A percentile compares a stretch with the other conserved stretches of the same genome.
phyloP scores from a whole-genome alignment of 1,140 invertebrate species.

The Atta cephalotes region DNA sequence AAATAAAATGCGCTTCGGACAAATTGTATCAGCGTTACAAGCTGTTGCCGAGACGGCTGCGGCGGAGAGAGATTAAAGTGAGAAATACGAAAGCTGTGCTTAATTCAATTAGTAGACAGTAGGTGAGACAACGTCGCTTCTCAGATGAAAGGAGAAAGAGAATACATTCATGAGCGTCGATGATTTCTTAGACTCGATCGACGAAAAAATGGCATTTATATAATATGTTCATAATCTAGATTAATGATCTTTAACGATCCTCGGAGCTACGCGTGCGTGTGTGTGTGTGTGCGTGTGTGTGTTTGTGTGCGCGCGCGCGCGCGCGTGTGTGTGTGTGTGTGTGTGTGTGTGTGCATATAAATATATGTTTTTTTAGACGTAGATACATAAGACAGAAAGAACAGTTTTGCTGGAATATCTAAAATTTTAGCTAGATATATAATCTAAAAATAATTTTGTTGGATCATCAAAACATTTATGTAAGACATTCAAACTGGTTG shows the following conservation, averaged over 20 bases:
- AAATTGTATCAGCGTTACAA: constrained; percentile 73
- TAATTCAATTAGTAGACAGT: constrained; percentile 70
- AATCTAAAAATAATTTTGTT: too few species aligned
- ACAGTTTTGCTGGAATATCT: too few species aligned
- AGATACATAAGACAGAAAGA: too few species aligned
- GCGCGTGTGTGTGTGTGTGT: too few species aligned
- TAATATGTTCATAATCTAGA: not conserved
- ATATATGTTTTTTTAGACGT: not conserved
- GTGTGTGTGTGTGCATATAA: not conserved
- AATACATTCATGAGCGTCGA: not conserved
- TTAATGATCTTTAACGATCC: not conserved
- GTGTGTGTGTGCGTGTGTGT: too few species aligned
- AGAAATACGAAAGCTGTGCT: constrained; percentile 63
- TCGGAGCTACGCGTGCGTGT: too few species aligned
- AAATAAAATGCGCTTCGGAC: constrained; percentile 71
- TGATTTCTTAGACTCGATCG: constrained; percentile 6
- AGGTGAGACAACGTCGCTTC: constrained; percentile 22
- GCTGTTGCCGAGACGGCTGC: constrained; percentile 23
- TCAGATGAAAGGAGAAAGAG: not conserved
- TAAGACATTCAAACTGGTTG: too few species aligned
- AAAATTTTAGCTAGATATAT: too few species aligned
- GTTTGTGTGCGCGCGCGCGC: too few species aligned
- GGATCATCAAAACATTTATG: too few species aligned
- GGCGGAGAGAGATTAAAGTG: constrained; percentile 41
- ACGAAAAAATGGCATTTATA: not conserved